Percentiles rank a stretch among this genome's conserved stretches.
These are phyloP conservation scores for Macrosiphum euphorbiae DNA, from an alignment of 2,888 invertebrate genomes.

Conservation along the genomic window DNA sequence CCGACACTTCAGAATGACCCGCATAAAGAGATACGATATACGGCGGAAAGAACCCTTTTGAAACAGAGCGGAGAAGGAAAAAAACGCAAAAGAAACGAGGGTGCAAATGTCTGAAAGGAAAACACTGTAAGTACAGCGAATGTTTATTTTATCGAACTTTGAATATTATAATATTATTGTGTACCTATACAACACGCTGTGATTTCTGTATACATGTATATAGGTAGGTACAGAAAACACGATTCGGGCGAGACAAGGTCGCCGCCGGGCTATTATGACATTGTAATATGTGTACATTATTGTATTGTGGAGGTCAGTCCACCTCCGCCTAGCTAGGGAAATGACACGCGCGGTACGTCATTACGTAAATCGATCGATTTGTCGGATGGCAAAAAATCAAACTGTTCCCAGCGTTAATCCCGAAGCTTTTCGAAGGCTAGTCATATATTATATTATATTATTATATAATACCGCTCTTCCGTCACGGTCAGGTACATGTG, in stretches of 20 bases:
- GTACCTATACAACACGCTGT: not conserved
- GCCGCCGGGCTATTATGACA: not conserved
- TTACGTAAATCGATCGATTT: not conserved
- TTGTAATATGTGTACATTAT: not conserved
- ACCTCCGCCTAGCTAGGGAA: not conserved
- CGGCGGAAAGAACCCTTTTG: constrained; percentile 47
- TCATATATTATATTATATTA: not conserved
- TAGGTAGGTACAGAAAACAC: not conserved
- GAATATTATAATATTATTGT: not conserved
- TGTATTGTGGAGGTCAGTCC: not conserved
- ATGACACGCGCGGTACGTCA: not conserved
- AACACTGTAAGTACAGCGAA: not conserved
- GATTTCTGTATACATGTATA: not conserved
- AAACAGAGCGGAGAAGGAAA: not conserved
- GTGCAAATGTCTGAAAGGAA: constrained; percentile 52
- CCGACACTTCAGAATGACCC: constrained; percentile 61
- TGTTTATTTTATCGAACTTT: constrained; percentile 58
- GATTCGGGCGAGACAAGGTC: not conserved
- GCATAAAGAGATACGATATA: constrained; percentile 57
- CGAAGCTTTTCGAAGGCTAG: not conserved
- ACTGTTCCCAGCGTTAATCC: not conserved
- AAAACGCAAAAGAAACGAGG: constrained; percentile 20
- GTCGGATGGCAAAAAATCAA: not conserved
- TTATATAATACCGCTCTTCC: not conserved
- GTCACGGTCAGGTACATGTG: not conserved